These are phyloP conservation scores for Cylloceria caligata DNA, from an alignment of 2,888 invertebrate genomes.

Conservation along the genomic window DNA sequence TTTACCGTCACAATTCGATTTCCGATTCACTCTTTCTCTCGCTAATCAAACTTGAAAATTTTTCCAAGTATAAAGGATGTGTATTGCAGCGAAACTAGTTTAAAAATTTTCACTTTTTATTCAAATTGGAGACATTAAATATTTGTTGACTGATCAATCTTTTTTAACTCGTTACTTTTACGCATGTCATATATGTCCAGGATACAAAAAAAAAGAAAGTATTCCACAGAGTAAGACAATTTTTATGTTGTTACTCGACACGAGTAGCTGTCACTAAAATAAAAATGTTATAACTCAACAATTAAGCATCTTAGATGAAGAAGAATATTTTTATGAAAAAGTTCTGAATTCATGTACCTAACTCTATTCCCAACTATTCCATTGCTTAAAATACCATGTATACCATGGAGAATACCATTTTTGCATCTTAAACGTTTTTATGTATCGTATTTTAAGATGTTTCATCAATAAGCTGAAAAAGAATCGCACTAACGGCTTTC, in stretches of 20 bases:
- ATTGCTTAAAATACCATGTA: too few species aligned
- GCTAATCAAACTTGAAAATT: conserved; percentile 47
- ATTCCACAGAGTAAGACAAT: neutral
- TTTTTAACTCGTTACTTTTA: neutral
- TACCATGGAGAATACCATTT: too few species aligned
- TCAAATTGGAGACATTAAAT: neutral
- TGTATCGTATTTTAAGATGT: too few species aligned
- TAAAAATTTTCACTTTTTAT: neutral
- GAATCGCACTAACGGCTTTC: too few species aligned
- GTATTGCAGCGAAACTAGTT: conserved; percentile 19
- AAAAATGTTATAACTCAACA: neutral
- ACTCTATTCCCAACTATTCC: too few species aligned
- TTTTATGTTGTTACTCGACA: neutral
- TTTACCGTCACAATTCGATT: conserved; percentile 40
- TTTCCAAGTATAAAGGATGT: conserved; percentile 26
- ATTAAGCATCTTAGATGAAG: neutral
- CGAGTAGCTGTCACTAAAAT: neutral
- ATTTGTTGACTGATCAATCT: neutral
- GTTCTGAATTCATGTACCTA: neutral
- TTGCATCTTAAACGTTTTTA: too few species aligned
- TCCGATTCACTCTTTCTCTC: conserved; percentile 59
- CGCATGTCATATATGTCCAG: neutral
- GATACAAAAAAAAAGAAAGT: neutral
- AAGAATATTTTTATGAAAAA: neutral
- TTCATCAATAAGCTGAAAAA: too few species aligned